A percentile compares a stretch with the other conserved stretches of the same genome.
Evolutionary conservation across 2,888 invertebrate species (phyloP).

Genomic region (Ochropleura plecta): DNA sequence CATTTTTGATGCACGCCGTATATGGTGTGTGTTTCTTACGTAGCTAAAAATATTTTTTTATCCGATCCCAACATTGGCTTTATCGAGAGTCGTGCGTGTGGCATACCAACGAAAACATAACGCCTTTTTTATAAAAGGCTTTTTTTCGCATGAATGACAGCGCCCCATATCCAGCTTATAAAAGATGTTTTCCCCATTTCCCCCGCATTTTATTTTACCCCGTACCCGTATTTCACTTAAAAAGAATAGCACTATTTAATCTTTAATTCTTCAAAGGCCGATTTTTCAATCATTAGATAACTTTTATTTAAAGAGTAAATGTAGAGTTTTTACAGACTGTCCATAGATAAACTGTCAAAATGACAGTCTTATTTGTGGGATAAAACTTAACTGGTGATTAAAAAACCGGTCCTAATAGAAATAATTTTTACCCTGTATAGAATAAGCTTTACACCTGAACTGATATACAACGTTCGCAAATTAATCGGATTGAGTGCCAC

Average conservation of each 20-base stretch:
- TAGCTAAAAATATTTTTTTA: slow-evolving; percentile 10
- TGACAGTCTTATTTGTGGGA: too few relatives aligned
- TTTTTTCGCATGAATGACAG: slow-evolving; percentile 18
- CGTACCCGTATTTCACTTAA: too few relatives aligned
- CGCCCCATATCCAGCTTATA: not conserved
- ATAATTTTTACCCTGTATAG: not conserved
- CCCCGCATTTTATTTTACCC: too few relatives aligned
- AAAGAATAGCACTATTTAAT: too few relatives aligned
- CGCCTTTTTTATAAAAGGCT: not conserved
- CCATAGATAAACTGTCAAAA: too few relatives aligned
- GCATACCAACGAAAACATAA: slow-evolving; percentile 5
- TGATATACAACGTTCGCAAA: slow-evolving; percentile 32
- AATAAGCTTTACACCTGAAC: slow-evolving; percentile 29
- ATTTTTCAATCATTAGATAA: too few relatives aligned
- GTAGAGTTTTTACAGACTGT: too few relatives aligned
- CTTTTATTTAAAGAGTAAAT: too few relatives aligned
- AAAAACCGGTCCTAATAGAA: not conserved
- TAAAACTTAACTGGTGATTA: too few relatives aligned
- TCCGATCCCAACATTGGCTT: not conserved
- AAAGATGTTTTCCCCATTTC: not conserved
- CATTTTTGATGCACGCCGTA: not conserved
- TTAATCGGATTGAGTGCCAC: slow-evolving; percentile 46
- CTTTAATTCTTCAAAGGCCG: too few relatives aligned
- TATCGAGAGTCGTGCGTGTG: slow-evolving; percentile 15
- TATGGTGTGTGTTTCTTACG: not conserved